phyloP scores from a whole-genome alignment of 2,888 invertebrate genomes.

The Allygus modestus region DNA sequence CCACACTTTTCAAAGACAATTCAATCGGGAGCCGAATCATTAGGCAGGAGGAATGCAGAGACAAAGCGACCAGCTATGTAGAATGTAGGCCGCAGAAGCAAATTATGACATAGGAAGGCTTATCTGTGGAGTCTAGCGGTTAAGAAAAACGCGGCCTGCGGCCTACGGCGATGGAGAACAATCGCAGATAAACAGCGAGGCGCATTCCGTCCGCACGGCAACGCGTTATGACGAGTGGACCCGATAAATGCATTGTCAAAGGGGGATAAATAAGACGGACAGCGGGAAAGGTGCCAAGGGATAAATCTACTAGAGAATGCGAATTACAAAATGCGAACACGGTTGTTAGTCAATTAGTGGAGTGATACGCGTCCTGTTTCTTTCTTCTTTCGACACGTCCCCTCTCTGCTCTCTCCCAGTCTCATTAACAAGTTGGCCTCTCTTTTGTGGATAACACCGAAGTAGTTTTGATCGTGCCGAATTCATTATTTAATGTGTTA shows the following conservation, averaged over 20 bases:
- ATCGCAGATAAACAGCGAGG: conserved; percentile 46
- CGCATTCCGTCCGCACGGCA: conserved; percentile 21
- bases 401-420: conserved; percentile 10
- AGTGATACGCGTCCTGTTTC: conserved; percentile 35
- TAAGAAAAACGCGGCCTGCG: not conserved
- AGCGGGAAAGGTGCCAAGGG: conserved; percentile 36
- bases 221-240: conserved; percentile 21
- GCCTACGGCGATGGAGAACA: conserved; percentile 42
- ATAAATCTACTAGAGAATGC: conserved; percentile 49
- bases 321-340: conserved; percentile 54
- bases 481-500: not conserved
- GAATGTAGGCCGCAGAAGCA: conserved; percentile 26
- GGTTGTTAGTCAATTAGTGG: conserved; percentile 52
- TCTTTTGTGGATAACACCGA: conserved; percentile 21
- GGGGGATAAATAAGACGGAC: conserved; percentile 19
- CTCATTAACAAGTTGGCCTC: conserved; percentile 23
- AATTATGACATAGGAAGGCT: conserved; percentile 48
- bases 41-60: conserved; percentile 38
- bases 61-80: conserved; percentile 26
- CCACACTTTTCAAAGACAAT: conserved; percentile 43
- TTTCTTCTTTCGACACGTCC: conserved; percentile 23
- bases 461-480: conserved; percentile 5
- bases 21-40: conserved; percentile 38
- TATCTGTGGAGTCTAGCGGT: conserved; percentile 3
- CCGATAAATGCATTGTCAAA: conserved; percentile 51